These are phyloP conservation scores for Drosophila stalkeri DNA, from an alignment of 2,888 invertebrate species.

Conservation along the genomic window DNA sequence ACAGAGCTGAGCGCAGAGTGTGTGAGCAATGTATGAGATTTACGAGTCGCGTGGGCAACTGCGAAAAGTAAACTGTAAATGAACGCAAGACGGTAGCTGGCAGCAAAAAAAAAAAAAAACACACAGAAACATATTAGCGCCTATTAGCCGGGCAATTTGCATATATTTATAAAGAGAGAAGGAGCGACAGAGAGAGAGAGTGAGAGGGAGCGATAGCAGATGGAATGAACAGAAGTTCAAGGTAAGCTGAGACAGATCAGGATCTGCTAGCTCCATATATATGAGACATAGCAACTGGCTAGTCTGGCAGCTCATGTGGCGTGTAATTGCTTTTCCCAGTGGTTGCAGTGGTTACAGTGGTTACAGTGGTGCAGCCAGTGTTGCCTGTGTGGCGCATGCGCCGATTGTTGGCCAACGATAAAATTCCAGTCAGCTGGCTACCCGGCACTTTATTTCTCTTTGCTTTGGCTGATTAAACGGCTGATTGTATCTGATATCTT, in stretches of 20 bases:
- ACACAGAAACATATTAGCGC: slow-evolving; percentile 63
- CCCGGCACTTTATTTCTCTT: slow-evolving; percentile 53
- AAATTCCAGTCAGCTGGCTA: slow-evolving; percentile 64
- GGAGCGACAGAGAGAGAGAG: background rate
- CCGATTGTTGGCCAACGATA: slow-evolving; percentile 62
- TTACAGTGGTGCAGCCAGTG: slow-evolving; percentile 20
- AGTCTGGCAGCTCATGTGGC: slow-evolving; percentile 40
- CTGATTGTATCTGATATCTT: slow-evolving; percentile 65
- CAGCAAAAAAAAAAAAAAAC: background rate
- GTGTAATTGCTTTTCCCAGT: slow-evolving; percentile 70
- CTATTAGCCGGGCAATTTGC: slow-evolving; percentile 72
- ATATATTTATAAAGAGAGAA: slow-evolving; percentile 17
- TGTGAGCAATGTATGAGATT: slow-evolving; percentile 40
- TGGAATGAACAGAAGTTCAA: slow-evolving; percentile 61
- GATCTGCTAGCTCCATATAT: slow-evolving; percentile 18
- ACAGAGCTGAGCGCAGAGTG: background rate
- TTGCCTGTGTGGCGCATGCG: slow-evolving; percentile 49
- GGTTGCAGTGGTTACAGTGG: slow-evolving; percentile 4
- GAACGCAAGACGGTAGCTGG: slow-evolving; percentile 48
- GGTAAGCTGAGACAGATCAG: slow-evolving; percentile 57
- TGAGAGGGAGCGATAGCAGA: background rate
- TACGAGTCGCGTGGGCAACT: slow-evolving; percentile 70
- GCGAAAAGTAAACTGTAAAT: slow-evolving; percentile 63
- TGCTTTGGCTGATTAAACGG: slow-evolving; percentile 71
- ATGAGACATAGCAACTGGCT: slow-evolving; percentile 16